Evolutionary conservation across 30 jellyfish, hydroid and myxozoan species (phyloP).

Genomic region (Hydractinia symbiolongicarpus): DNA sequence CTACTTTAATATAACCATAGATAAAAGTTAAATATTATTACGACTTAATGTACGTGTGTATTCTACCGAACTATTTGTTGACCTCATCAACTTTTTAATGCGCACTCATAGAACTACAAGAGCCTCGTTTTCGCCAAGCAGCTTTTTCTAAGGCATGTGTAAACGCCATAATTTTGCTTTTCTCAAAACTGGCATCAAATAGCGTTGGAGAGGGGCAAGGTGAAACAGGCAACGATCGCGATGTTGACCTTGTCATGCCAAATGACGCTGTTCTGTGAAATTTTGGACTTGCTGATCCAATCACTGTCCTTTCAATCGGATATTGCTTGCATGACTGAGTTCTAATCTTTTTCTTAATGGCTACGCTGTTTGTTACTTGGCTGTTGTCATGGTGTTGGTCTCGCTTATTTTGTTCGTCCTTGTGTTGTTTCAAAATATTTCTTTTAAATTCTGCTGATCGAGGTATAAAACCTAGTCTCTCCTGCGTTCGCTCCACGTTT

Average conservation of each 20-base stretch:
- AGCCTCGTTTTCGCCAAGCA: constrained; percentile 19
- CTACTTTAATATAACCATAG: no score
- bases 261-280: constrained; percentile 16
- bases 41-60: no score
- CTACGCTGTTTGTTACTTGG: not conserved
- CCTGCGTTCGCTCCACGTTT: constrained; percentile 14
- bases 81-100: no score
- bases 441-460: constrained; percentile 21
- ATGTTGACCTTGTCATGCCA: constrained; percentile 3
- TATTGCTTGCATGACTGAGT: constrained; percentile 19
- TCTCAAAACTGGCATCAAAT: not conserved
- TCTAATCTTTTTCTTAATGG: not conserved
- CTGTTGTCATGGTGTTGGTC: not conserved
- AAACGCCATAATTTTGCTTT: constrained; percentile 5
- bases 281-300: constrained; percentile 14
- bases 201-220: not conserved
- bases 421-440: not conserved
- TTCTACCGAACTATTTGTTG: no score
- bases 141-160: constrained; percentile 34
- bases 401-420: not conserved
- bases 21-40: no score
- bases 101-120: no score
- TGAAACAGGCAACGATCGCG: not conserved
- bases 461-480: not conserved
- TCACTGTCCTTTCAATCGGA: constrained; percentile 10